Percentiles rank a stretch among this genome's conserved stretches.
These are phyloP conservation scores for Phanerotoma sp. DNA, from an alignment of 2,888 invertebrate species.

Conservation along the genomic window DNA sequence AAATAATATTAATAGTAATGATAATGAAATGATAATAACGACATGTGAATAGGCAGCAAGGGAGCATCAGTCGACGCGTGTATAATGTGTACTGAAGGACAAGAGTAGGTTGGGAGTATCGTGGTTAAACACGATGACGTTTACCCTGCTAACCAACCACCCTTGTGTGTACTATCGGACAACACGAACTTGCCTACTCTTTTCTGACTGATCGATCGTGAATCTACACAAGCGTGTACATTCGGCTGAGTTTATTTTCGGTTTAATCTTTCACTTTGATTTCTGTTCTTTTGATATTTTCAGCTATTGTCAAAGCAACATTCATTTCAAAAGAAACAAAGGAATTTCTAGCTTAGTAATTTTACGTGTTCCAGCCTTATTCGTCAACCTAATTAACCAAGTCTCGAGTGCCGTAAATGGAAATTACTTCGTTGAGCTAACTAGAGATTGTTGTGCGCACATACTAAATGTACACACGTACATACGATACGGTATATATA, in stretches of 20 bases:
- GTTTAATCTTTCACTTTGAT: conserved; percentile 3
- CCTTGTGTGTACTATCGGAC: conserved; percentile 2
- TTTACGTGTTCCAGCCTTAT: conserved; percentile 11
- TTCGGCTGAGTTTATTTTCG: neutral
- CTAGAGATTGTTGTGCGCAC: conserved; percentile 8
- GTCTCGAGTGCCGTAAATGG: conserved; percentile 18
- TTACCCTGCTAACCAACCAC: conserved; percentile 21
- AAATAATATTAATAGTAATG: conserved; percentile 8
- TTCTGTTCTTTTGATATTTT: conserved; percentile 5
- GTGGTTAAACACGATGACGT: conserved; percentile 24
- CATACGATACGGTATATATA: neutral
- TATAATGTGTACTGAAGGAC: conserved; percentile 15
- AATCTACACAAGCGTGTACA: conserved; percentile 2
- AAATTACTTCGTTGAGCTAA: conserved; percentile 17
- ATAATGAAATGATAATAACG: conserved; percentile 3
- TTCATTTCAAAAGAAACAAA: conserved; percentile 10
- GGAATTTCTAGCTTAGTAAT: conserved; percentile 10
- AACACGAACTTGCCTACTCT: neutral
- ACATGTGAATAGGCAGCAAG: neutral
- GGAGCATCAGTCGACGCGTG: conserved; percentile 1
- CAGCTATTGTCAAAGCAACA: conserved; percentile 1
- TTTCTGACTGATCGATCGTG: conserved; percentile 17
- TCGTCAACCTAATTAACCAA: conserved; percentile 20
- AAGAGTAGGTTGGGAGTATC: conserved; percentile 16
- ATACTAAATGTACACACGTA: neutral